Conservation (phyloP, 2,797 vertebrate genomes). For the Naso thynnoides region DNA sequence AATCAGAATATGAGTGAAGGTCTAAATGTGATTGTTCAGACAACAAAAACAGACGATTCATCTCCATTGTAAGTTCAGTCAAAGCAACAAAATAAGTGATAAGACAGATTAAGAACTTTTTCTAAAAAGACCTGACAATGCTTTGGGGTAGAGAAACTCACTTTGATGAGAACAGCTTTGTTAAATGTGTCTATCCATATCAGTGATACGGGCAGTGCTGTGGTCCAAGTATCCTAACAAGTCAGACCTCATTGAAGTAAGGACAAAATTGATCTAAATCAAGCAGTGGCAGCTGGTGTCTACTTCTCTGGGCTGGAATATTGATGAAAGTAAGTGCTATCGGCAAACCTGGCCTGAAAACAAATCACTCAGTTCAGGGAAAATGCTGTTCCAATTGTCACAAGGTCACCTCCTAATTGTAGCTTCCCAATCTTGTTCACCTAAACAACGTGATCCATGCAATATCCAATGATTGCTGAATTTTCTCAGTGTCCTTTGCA, state of each 20-base stretch:
- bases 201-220: background rate
- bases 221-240: constrained; percentile 16
- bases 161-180: background rate
- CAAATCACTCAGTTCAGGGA: constrained; percentile 40
- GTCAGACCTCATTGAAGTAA: constrained; percentile 24
- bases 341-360: constrained; percentile 52
- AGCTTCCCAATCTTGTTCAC: constrained; percentile 9
- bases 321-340: constrained; percentile 60
- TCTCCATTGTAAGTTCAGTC: background rate
- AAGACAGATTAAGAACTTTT: background rate
- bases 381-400: constrained; percentile 39
- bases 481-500: background rate
- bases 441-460: background rate
- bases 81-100: no score
- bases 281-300: constrained; percentile 49
- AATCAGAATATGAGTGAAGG: background rate
- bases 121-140: background rate
- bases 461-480: background rate
- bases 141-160: background rate
- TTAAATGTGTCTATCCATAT: background rate
- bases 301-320: constrained; percentile 38
- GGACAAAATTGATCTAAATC: constrained; percentile 53
- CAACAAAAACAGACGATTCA: background rate
- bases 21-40: background rate
- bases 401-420: constrained; percentile 51